Evolutionary conservation across 2,888 invertebrate species (phyloP), one percentile per base, ranked within the genome.

Genomic region (Trissoscelio sp.): DNA sequence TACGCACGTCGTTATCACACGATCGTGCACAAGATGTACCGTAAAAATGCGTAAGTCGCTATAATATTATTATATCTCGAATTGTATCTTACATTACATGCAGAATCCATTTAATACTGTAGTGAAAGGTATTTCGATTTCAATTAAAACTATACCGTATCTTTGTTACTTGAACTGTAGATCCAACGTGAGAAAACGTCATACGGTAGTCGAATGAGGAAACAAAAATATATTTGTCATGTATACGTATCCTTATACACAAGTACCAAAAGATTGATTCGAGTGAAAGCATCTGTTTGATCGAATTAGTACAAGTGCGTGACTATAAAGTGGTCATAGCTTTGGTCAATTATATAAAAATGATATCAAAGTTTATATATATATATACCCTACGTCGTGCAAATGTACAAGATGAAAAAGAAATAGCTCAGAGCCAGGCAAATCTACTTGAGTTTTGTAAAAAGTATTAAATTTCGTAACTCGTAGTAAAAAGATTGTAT

Each of bases 401-500:
- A 69, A 75, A 67, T 77, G 69, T 77, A 77, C 62, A 77, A 77
- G 53, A 69, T 62, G 66, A 53, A 75, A 77, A 69, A 39, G 46
- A 69, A 77, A 62, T 14, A 60, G 77, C 69, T 69, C 55, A 37
- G 60, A 77, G 77, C 20, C 69, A 67, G 77, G 69, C 77, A 51
- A 62, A 48, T 67, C 69, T 77, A 69, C 69, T 77, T 55, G 37
- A 69, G 60, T 75, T 51, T 31, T 78, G 69, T 78, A 69, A 70
- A 78, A 78, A 78, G 77, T 78, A 78, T 78, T 78, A 78, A 78
- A 78, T 55, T 62, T 46, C 37, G 46, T 62, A 60, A 77, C 58
- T 77, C 48, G 58, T 77, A 62, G 77, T 78, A 78, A 78, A 78
- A 78, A 69, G 77, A 70, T 78, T 42, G 67, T 67, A 69, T n/a